Evolutionary conservation across 2,797 vertebrate genomes (phyloP), one percentile per base, ranked within the genome.

Genomic region (Pangasius krempfi): DNA sequence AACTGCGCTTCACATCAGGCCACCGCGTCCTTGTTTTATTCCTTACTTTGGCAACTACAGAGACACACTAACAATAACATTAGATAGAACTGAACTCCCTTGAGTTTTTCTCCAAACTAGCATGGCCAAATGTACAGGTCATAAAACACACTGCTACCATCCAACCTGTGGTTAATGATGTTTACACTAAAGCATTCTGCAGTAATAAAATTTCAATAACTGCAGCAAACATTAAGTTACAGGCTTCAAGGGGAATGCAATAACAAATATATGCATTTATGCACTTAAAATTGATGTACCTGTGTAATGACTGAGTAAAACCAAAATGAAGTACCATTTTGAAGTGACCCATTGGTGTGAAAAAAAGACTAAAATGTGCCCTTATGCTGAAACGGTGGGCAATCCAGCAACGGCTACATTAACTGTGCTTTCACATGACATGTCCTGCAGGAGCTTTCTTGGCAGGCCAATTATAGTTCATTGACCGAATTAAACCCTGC

Each of bases 391-490:
- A 87, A 54, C 73, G 13, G 40, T 66, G 68, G n/a, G 75, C 52
- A 56, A 85, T 75, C 56, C 52, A 40, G 20, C 64, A 20, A 52
- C 25, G 4, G 87, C 33, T 58, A 84, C 54, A 89, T 91, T 79
- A 89, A 66, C 85, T 58, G 78, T 86, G 86, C 50, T 75, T 89
- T 81, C 80, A 80, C 62, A n/a, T 60, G 78, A 78, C 83, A 78
- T 27, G 88, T 79, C 58, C 83, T 75, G 27, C 73, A 88, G 73
- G 76, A 80, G 85, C 47, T 87, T 89, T 87, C 68, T 85, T 75
- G 60, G 85, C 68, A 88, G 80, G 58, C 40, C 85, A 85, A 81
- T 88, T 85, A 60, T 83, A 85, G 83, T 73, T 88, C 79, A 86
- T 64, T 70, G 87, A 89, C 60, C 80, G 33, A 85, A 88, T 84